Base-by-base conservation (phyloP, 2,113 vertebrate genomes). In the Hippolais icterina region DNA sequence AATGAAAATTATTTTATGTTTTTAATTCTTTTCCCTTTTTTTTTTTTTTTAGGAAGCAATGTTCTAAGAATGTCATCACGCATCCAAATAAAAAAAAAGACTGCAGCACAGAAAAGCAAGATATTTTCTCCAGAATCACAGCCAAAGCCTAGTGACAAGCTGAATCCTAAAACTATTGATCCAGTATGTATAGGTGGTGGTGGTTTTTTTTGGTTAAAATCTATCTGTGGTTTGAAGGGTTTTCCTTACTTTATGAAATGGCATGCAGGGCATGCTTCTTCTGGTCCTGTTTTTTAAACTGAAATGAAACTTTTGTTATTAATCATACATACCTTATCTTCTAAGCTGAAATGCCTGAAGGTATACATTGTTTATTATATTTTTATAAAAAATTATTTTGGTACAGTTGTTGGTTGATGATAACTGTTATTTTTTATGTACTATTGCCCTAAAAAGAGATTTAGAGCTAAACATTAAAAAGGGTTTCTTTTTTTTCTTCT, bases 81-180 rank as follows among this genome's bases (percentile, higher is more conserved):
- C 27, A 25, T 80, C 50, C 93, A 89, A 24, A 50, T 74, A n/a
- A 97, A 97, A 61, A 54, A 79, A 16, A 97, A 96, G 65, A 61
- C 80, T 57, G 12, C 78, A 54, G 39, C 56, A 81, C 93, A 94
- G 35, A 97, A 87, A 85, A 97, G 64, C 79, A 98, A 97, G 72
- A 56, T 28, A 3, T 15, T 41, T 80, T 97, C 97, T 94, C 53
- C 91, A 46, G 90, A 94, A 83, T 74, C 88, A 44, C 97, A 92
- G 64, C 88, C 97, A 82, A 98, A 97, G 75, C 98, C 98, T 25
- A 98, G 98, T 88, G 98, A 98, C 93, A 98, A 97, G 77, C 97
- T 98, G 33, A 98, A 98, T 92, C 98, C 98, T 64, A 98, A 98
- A 97, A 98, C 98, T n/a, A 98, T 98, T 91, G 98, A 98, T 94